Evolutionary conservation across 2,113 vertebrate species (phyloP).

Genomic region (Edolisoma coerulescens): DNA sequence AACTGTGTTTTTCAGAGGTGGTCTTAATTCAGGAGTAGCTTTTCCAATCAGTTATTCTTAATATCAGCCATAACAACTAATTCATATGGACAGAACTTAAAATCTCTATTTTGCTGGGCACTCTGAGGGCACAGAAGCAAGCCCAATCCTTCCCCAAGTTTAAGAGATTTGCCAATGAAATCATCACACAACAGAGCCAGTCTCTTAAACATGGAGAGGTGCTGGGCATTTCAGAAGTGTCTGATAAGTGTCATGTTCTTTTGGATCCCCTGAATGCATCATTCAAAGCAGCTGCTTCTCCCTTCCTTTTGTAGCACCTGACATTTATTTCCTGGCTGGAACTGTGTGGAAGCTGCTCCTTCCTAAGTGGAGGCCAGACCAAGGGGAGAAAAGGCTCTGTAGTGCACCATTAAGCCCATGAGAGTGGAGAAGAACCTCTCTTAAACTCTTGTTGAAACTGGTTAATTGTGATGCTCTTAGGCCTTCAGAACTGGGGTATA

Average conservation of each 20-base stretch:
- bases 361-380: not conserved
- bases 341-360: not conserved
- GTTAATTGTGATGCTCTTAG: conserved; percentile 5
- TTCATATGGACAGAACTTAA: not conserved
- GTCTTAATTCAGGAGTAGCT: not conserved
- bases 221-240: not conserved
- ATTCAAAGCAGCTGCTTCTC: not conserved
- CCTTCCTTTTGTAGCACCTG: conserved; percentile 13
- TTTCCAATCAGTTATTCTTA: not conserved
- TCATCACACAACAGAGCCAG: not conserved
- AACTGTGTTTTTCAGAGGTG: not conserved
- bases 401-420: not conserved
- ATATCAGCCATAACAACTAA: not conserved
- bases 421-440: not conserved
- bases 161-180: not conserved
- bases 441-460: not conserved
- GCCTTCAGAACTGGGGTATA: not conserved
- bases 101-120: not conserved
- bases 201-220: not conserved
- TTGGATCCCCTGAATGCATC: not conserved
- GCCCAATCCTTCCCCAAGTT: not conserved
- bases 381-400: not conserved
- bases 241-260: rapidly evolving
- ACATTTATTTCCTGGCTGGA: conserved; percentile 19
- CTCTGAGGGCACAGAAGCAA: not conserved